Evolutionary conservation across 37 sponge, comb jelly and placozoan genomes (phyloP), one percentile per base, ranked within the genome.

Genomic region (Hexactinellida sp.): DNA sequence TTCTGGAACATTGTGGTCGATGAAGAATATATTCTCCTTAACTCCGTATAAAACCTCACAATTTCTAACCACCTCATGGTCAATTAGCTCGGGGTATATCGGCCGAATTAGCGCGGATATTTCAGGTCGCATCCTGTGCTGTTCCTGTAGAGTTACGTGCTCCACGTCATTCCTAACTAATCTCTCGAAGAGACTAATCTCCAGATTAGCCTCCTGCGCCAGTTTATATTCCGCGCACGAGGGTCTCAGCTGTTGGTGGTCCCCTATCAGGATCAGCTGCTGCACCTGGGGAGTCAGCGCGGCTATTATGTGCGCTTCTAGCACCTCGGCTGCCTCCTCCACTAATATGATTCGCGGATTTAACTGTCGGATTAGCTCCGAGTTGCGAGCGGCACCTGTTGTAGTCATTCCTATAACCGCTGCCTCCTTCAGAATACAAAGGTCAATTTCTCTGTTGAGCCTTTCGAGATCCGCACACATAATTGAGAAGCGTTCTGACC

Each of bases 231-330:
- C 90, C 41, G 94, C 91, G 9, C 89, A 89, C 39, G 91, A 90
- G 7, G 98, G 98, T 51, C 94, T 86, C 21, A 97, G 89, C 83
- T 97, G 98, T 52, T 92, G 88, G 89, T 97, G 98, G 82, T 97
- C 98, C 84, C 98, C 98, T 41, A 97, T 94, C 24, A 97, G 91
- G 82, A 97, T 93, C 16, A 97, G 91, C 35, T 94, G 93, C 88
- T 97, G 89, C 5, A 91, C 89, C 24, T 87, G 85, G 38, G 90
- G 87, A 38, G 86, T 88, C 39, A 97, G 91, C 84, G 87, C 84
- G 16, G 95, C 88, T 0, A 97, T 90, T 36, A 97, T 90, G 82
- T 93, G 93, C 13, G 97, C 88, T 82, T 97, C 97, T 36, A 93
- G 84, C 34, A 97, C 92, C 71, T 97, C 97, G 0, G 97, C 97